Percentiles rank a stretch among this genome's conserved stretches.
Conservation (phyloP, 2,113 vertebrate species). For the Odocoileus virginianus region DNA sequence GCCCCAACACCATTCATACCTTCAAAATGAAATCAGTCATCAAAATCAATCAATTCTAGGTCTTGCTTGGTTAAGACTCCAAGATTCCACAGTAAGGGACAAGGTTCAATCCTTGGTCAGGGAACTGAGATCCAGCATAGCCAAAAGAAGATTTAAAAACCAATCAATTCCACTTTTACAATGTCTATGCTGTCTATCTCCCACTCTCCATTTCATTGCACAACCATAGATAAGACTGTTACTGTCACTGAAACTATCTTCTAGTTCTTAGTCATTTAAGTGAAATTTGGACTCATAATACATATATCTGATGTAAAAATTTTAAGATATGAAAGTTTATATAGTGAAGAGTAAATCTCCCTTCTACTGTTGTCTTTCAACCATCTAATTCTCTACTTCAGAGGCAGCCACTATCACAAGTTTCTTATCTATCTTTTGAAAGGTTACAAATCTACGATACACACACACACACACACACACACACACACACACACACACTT, state of each 20-base stretch:
- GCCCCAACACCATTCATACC: not conserved
- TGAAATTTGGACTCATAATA: not conserved
- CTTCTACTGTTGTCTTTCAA: not conserved
- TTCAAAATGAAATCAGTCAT: not conserved
- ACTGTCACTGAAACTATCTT: not conserved
- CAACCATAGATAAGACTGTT: not conserved
- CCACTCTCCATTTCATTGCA: not conserved
- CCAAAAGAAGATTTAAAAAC: not conserved
- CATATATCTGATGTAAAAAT: not conserved
- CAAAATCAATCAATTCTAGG: not conserved
- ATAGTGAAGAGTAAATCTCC: not conserved
- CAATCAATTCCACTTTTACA: not conserved
- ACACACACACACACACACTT: not conserved
- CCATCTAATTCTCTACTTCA: not conserved
- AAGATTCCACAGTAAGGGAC: not conserved
- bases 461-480: not conserved
- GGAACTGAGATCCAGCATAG: not conserved
- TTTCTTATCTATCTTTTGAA: not conserved
- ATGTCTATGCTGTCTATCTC: not conserved
- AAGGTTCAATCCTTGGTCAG: not conserved
- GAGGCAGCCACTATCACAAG: not conserved
- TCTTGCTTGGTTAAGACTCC: not conserved
- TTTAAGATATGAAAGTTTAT: not conserved
- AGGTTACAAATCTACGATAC: not conserved
- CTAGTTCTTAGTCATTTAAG: not conserved